Evolutionary conservation across 2,888 invertebrate species (phyloP).

Genomic region (Cantharis flavilabris): DNA sequence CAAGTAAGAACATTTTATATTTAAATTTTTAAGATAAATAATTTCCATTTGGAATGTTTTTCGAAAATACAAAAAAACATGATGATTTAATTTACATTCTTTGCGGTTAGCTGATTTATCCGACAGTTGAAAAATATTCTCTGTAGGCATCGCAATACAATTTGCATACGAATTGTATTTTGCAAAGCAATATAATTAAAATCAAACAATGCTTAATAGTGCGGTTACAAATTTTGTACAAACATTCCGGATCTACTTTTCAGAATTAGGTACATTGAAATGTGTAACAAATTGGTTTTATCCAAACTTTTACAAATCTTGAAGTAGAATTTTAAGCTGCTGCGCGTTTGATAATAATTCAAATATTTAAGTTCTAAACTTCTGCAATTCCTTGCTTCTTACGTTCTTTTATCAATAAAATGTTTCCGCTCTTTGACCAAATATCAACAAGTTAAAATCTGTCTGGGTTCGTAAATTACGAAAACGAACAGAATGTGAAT

Average conservation of each 20-base stretch:
- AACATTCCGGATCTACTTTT: background rate
- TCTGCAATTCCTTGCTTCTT: background rate
- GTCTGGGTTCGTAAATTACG: background rate
- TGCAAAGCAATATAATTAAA: background rate
- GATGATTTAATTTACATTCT: background rate
- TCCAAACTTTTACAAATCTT: background rate
- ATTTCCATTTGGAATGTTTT: background rate
- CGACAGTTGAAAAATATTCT: background rate
- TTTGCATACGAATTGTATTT: background rate
- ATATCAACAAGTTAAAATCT: background rate
- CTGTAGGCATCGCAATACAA: background rate
- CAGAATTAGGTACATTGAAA: background rate
- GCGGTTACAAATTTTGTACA: background rate
- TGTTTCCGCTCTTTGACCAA: background rate
- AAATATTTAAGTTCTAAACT: background rate
- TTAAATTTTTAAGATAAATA: background rate
- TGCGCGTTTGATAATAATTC: background rate
- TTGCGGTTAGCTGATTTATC: background rate
- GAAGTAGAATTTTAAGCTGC: background rate
- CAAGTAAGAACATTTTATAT: background rate
- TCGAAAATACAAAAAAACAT: background rate
- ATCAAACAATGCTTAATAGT: background rate
- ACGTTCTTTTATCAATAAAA: background rate
- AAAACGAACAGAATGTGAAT: slow-evolving; percentile 11
- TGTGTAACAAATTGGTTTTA: background rate